Percentiles rank a stretch among this genome's conserved stretches.
phyloP scores from a whole-genome alignment of 2,888 invertebrate species.

The Eledona agricola region DNA sequence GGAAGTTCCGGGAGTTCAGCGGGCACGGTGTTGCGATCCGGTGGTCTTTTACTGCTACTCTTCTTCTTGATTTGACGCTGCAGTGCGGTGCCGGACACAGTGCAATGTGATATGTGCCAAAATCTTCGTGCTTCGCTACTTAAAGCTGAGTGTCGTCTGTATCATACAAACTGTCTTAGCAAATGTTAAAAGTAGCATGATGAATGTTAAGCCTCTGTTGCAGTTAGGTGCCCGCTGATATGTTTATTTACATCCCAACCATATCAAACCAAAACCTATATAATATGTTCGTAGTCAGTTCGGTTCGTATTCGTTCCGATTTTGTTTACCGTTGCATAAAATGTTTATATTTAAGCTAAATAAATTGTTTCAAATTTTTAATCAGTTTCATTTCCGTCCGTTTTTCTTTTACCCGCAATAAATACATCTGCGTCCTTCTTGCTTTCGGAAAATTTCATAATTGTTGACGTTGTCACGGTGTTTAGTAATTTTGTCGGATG shows the following conservation, averaged over 20 bases:
- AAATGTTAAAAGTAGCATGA: conserved; percentile 43
- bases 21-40: conserved; percentile 36
- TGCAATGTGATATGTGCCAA: conserved; percentile 61
- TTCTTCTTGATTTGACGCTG: conserved; percentile 55
- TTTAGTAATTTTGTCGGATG: conserved; percentile 29
- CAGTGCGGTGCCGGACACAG: conserved; percentile 51
- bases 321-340: conserved; percentile 50
- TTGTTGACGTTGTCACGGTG: conserved; percentile 3
- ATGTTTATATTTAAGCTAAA: conserved; percentile 53
- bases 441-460: neutral
- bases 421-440: too few species aligned
- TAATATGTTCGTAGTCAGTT: conserved; percentile 35
- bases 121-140: conserved; percentile 61
- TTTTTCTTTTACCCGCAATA: too few species aligned
- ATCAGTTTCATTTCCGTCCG: neutral
- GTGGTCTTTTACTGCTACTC: conserved; percentile 50
- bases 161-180: conserved; percentile 42
- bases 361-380: conserved; percentile 48
- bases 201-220: conserved; percentile 49
- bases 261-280: conserved; percentile 30
- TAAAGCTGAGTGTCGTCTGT: conserved; percentile 53
- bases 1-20: conserved; percentile 42
- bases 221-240: conserved; percentile 37
- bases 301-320: conserved; percentile 29
- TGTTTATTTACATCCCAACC: conserved; percentile 16